Conservation (phyloP, 1,140 invertebrate genomes). For the Caenorhabditis inopinata region DNA sequence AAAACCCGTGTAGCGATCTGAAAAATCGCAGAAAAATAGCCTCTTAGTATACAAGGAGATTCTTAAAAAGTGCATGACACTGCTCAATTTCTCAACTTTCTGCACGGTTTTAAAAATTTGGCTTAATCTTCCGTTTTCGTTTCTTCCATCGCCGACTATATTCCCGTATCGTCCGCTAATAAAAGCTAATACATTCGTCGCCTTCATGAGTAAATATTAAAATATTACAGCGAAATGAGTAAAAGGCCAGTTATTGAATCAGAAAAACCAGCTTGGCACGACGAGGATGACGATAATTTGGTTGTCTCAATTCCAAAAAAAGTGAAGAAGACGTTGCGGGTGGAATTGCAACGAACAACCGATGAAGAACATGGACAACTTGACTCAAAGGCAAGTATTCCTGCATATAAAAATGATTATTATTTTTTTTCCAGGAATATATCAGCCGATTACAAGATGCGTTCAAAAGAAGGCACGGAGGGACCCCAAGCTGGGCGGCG, state of each 20-base stretch:
- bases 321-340: background rate
- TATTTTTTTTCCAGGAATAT: background rate
- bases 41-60: too few species aligned
- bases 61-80: too few species aligned
- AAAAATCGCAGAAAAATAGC: too few species aligned
- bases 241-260: conserved; percentile 11
- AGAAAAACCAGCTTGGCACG: conserved; percentile 6
- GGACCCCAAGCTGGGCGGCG: background rate
- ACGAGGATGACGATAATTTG: background rate
- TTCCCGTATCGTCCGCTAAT: too few species aligned
- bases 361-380: conserved; percentile 3
- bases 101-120: background rate
- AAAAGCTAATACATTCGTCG: too few species aligned
- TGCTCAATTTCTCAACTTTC: background rate
- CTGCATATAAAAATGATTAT: too few species aligned
- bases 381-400: background rate
- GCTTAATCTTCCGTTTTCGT: background rate
- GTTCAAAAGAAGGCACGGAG: conserved; percentile 10
- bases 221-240: background rate
- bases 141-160: too few species aligned
- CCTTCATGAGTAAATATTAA: too few species aligned
- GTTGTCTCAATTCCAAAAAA: background rate
- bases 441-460: background rate
- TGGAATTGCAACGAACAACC: background rate
- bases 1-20: too few species aligned